A percentile compares a stretch with the other conserved stretches of the same genome.
phyloP scores from a whole-genome alignment of 2,888 invertebrate species.

The Dasypogon diadema region DNA sequence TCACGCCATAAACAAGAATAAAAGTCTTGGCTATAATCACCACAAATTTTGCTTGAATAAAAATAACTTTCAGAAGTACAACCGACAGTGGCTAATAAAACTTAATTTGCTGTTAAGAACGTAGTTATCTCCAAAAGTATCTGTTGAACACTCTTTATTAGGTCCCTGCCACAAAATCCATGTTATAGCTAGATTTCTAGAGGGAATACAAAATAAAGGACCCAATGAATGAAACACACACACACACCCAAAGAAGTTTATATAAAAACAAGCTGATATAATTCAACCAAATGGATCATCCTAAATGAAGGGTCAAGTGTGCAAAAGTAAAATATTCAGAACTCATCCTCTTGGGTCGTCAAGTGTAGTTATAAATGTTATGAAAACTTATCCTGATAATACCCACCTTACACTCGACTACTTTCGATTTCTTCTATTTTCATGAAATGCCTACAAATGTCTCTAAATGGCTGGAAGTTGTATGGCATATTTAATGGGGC shows the following conservation, averaged over 20 bases:
- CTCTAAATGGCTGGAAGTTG: background rate
- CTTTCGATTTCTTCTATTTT: conserved; percentile 18
- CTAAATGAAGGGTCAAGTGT: conserved; percentile 5
- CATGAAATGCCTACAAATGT: conserved; percentile 13
- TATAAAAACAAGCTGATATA: background rate
- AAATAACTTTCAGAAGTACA: too few relatives aligned
- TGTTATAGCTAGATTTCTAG: conserved; percentile 7
- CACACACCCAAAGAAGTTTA: background rate
- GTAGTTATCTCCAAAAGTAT: background rate
- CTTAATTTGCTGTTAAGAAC: background rate
- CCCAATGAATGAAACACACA: too few relatives aligned
- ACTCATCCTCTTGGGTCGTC: conserved; percentile 12
- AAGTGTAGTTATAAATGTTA: conserved; percentile 11
- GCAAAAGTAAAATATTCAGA: conserved; percentile 11
- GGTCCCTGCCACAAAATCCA: background rate
- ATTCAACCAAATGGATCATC: background rate
- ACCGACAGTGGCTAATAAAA: too few relatives aligned
- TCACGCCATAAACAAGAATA: too few relatives aligned
- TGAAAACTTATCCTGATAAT: conserved; percentile 23
- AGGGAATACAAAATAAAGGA: background rate
- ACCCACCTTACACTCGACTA: background rate
- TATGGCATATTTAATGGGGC: background rate
- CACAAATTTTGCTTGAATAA: too few relatives aligned
- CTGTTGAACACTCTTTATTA: background rate
- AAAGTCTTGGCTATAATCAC: too few relatives aligned